Percentiles rank a stretch among this genome's conserved stretches.
Evolutionary conservation across 64 coral and sea anemone species (phyloP).

Genomic region (Stichodactyla helianthus): DNA sequence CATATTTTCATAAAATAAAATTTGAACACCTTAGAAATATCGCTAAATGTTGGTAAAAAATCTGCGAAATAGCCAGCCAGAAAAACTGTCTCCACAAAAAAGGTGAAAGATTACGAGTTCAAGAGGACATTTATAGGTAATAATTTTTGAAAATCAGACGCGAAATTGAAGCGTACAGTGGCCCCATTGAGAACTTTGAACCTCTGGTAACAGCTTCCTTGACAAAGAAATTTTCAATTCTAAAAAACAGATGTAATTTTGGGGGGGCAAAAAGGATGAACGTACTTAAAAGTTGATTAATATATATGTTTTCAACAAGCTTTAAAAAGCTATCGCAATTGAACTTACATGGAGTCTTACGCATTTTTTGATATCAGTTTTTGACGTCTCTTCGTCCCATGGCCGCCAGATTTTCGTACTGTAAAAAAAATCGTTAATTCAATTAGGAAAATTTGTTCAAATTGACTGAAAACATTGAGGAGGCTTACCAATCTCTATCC

Average conservation of each 20-base stretch:
- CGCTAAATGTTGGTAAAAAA: neutral
- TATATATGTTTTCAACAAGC: neutral
- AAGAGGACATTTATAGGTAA: neutral
- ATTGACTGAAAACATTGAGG: neutral
- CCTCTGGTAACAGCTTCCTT: neutral
- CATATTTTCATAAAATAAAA: neutral
- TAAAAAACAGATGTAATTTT: neutral
- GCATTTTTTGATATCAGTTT: neutral
- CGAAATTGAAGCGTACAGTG: neutral
- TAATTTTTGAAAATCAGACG: neutral
- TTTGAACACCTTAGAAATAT: neutral
- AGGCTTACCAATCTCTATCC: neutral
- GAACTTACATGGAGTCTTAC: conserved; percentile 18
- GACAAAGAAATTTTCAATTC: neutral
- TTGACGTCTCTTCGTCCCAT: neutral
- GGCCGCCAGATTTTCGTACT: conserved; percentile 33
- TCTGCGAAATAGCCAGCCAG: neutral
- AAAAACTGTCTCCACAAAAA: neutral
- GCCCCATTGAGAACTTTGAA: neutral
- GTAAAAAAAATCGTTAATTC: neutral
- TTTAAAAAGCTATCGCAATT: neutral
- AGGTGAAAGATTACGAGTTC: neutral
- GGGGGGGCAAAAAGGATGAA: neutral
- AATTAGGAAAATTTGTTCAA: neutral
- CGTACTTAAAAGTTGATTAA: neutral